Base-by-base conservation (phyloP, 2,113 vertebrate genomes). In the Xenus cinereus region DNA sequence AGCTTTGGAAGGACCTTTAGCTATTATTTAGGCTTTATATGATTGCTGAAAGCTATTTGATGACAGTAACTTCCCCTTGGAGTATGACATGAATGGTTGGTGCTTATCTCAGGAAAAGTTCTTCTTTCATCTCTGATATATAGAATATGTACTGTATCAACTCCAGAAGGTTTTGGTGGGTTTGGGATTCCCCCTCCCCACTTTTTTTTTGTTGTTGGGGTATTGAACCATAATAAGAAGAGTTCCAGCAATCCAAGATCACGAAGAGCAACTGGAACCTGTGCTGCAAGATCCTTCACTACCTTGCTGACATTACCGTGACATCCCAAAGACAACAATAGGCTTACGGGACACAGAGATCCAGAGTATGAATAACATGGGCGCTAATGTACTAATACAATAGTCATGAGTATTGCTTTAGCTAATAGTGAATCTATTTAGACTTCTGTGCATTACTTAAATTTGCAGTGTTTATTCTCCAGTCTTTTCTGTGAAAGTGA, bases 171-270 rank as follows among this genome's bases (percentile, higher is more conserved):
- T 33, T 80, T 73, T 43, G 17, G 24, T 66, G 45, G 7, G 9
- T 57, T 71, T 69, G 17, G 8, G 41, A 7, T 14, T 41, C 8
- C 2, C 37, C 6, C 7, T 1, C 1, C 7, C 16, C 28, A 9
- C 4, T 27, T 23, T 33, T 32, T 50, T 30, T 7, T 48, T 59
- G 22, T 46, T n/a, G 6, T 2, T 48, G 20, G 4, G 1, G 1
- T 77, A 5, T 54, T 30, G 23, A 76, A 33, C 3, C 19, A 23
- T 21, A 62, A 13, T 83, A 54, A 30, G 5, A 56, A 41, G 4
- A 37, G 6, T 60, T 75, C 14, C 7, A 84, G 24, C 10, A 59
- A 39, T 30, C 27, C 43, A 51, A 56, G 37, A 41, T 45, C 30
- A 76, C 37, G 41, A 66, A 41, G 11, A 37, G 7, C 10, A 69